Percentiles rank a stretch among this genome's conserved stretches.
Conservation (phyloP, 2,797 vertebrate species). For the Scarus forsteni region DNA sequence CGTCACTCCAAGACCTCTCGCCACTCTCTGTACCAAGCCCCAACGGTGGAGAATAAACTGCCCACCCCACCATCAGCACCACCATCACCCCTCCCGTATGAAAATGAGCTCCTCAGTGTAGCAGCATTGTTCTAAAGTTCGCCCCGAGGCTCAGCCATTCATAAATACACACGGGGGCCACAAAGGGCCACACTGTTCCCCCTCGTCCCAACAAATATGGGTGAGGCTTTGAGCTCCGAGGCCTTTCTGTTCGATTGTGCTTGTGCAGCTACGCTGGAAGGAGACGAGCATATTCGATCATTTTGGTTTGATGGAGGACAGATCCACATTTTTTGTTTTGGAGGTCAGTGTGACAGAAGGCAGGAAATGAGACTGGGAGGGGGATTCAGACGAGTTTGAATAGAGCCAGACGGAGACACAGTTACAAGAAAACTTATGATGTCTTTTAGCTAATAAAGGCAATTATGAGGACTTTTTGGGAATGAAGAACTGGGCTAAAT, state of each 20-base stretch:
- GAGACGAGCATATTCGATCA: constrained; percentile 63
- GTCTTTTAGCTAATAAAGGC: too few species aligned
- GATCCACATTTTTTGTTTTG: constrained; percentile 27
- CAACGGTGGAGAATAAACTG: constrained; percentile 73
- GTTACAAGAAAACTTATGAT: background rate
- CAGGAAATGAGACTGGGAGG: constrained; percentile 23
- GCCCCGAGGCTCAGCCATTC: constrained; percentile 79
- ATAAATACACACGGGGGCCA: constrained; percentile 80
- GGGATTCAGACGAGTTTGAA: constrained; percentile 6
- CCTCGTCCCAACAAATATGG: constrained; percentile 68
- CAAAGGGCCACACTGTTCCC: constrained; percentile 82
- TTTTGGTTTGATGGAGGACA: constrained; percentile 58
- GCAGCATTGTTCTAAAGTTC: constrained; percentile 84
- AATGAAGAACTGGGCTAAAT: too few species aligned
- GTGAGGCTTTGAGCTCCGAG: constrained; percentile 72
- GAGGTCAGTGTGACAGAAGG: constrained; percentile 34
- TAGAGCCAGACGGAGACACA: background rate
- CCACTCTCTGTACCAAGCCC: constrained; percentile 87
- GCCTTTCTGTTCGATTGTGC: constrained; percentile 48
- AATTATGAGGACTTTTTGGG: too few species aligned
- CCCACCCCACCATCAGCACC: constrained; percentile 50
- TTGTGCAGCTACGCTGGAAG: constrained; percentile 54
- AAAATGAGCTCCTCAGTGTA: constrained; percentile 81
- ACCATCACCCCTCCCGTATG: constrained; percentile 72
- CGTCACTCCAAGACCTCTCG: constrained; percentile 73